These are phyloP conservation scores for Tenthredo distinguenda DNA, from an alignment of 2,888 invertebrate genomes.

Conservation along the genomic window DNA sequence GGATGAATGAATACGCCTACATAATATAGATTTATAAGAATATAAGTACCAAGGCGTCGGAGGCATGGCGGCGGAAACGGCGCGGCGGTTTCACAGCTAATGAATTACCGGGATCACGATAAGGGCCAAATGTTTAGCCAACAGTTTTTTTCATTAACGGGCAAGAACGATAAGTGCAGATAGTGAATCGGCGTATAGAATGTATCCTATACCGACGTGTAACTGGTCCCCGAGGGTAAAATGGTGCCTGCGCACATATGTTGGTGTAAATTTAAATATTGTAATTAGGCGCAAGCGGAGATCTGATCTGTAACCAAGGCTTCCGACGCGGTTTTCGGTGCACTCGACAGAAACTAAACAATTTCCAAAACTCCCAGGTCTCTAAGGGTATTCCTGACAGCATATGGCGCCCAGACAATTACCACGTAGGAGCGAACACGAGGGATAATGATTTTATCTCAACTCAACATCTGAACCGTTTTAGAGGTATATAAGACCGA, in stretches of 20 bases:
- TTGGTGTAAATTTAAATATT: slow-evolving; percentile 73
- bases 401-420: slow-evolving; percentile 72
- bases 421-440: slow-evolving; percentile 56
- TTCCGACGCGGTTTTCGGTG: slow-evolving; percentile 43
- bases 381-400: slow-evolving; percentile 58
- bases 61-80: neutral
- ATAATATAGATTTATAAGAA: slow-evolving; percentile 21
- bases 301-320: slow-evolving; percentile 37
- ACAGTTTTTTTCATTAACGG: slow-evolving; percentile 66
- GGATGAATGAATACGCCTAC: neutral
- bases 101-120: slow-evolving; percentile 75
- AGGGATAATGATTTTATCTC: slow-evolving; percentile 53
- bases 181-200: slow-evolving; percentile 37
- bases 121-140: slow-evolving; percentile 74
- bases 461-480: slow-evolving; percentile 42
- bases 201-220: neutral
- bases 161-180: slow-evolving; percentile 38
- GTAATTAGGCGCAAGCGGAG: slow-evolving; percentile 68
- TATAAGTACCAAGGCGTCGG: neutral
- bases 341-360: slow-evolving; percentile 42
- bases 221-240: neutral
- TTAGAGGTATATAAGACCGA: slow-evolving; percentile 30
- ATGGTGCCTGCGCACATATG: slow-evolving; percentile 65
- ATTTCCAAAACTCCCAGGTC: slow-evolving; percentile 47
- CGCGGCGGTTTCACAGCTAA: slow-evolving; percentile 61